Percentiles rank a stretch among this genome's conserved stretches.
Evolutionary conservation across 1,140 invertebrate genomes (phyloP).

Genomic region (Venturia canescens): DNA sequence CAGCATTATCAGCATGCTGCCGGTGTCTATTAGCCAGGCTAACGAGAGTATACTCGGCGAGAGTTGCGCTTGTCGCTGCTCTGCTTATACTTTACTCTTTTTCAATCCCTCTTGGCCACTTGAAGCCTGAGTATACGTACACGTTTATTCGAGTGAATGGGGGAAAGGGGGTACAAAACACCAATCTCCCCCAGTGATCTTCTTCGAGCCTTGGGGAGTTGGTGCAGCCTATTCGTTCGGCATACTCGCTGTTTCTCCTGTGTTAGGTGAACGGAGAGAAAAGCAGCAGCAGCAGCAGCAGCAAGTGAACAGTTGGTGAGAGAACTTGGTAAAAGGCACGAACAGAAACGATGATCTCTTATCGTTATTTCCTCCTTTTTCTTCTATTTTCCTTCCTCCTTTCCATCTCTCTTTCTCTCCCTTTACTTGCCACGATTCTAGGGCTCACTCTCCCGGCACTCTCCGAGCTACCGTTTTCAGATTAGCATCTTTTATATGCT

Average conservation of each 20-base stretch:
- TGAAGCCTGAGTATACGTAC: conserved; percentile 18
- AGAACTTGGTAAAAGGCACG: conserved; percentile 40
- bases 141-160: conserved; percentile 55
- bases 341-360: conserved; percentile 26
- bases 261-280: conserved; percentile 13
- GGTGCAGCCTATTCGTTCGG: conserved; percentile 23
- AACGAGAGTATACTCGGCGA: conserved; percentile 48
- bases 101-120: background rate
- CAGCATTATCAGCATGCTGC: conserved; percentile 33
- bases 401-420: conserved; percentile 8
- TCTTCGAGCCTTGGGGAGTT: conserved; percentile 42
- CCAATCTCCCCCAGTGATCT: conserved; percentile 67
- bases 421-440: conserved; percentile 41
- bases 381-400: background rate
- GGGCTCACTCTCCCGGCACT: conserved; percentile 63
- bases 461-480: conserved; percentile 70
- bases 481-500: conserved; percentile 69
- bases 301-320: conserved; percentile 68
- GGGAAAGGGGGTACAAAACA: conserved; percentile 41
- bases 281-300: conserved; percentile 28
- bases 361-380: background rate
- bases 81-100: conserved; percentile 21
- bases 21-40: conserved; percentile 55
- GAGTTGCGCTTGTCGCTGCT: conserved; percentile 42
- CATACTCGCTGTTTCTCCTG: conserved; percentile 13